A percentile compares a stretch with the other conserved stretches of the same genome.
Conservation (phyloP, 1,140 invertebrate genomes). For the Drosophila novamexicana region DNA sequence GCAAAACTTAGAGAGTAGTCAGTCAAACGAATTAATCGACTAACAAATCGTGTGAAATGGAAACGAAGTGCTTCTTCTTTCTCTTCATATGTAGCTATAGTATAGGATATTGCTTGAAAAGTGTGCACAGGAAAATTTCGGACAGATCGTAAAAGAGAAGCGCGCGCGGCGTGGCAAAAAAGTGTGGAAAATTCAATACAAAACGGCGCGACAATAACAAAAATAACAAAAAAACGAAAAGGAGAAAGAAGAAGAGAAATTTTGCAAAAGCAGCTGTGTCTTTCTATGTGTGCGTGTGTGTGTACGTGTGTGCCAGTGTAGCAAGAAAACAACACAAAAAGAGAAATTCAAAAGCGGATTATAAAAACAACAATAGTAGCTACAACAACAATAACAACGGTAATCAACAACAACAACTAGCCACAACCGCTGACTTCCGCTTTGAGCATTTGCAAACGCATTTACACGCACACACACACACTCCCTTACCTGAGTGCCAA, state of each 20-base stretch:
- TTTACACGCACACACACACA: slow-evolving; percentile 31
- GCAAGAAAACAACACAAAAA: slow-evolving; percentile 31
- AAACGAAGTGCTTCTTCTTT: slow-evolving; percentile 40
- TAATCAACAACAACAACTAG: slow-evolving; percentile 39
- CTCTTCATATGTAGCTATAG: slow-evolving; percentile 17
- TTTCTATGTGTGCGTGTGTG: slow-evolving; percentile 31
- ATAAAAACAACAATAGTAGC: slow-evolving; percentile 20
- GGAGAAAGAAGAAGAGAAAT: slow-evolving; percentile 40
- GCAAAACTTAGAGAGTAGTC: slow-evolving; percentile 27
- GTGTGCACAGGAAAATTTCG: slow-evolving; percentile 68
- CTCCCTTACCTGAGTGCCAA: slow-evolving; percentile 36
- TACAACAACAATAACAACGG: slow-evolving; percentile 31
- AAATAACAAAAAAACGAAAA: slow-evolving; percentile 39
- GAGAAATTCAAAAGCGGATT: slow-evolving; percentile 45
- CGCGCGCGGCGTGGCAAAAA: slow-evolving; percentile 25
- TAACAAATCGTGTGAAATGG: slow-evolving; percentile 55
- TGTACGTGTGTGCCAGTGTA: slow-evolving; percentile 25
- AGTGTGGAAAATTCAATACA: slow-evolving; percentile 75
- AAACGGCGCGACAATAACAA: slow-evolving; percentile 67
- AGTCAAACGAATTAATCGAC: slow-evolving; percentile 22
- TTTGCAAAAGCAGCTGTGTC: slow-evolving; percentile 52
- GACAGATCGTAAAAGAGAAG: slow-evolving; percentile 49
- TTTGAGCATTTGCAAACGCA: slow-evolving; percentile 44
- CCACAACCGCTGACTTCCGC: slow-evolving; percentile 46
- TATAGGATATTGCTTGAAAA: slow-evolving; percentile 53